These are phyloP conservation scores for Struthidea cinerea DNA, from an alignment of 2,113 vertebrate species.

Conservation along the genomic window DNA sequence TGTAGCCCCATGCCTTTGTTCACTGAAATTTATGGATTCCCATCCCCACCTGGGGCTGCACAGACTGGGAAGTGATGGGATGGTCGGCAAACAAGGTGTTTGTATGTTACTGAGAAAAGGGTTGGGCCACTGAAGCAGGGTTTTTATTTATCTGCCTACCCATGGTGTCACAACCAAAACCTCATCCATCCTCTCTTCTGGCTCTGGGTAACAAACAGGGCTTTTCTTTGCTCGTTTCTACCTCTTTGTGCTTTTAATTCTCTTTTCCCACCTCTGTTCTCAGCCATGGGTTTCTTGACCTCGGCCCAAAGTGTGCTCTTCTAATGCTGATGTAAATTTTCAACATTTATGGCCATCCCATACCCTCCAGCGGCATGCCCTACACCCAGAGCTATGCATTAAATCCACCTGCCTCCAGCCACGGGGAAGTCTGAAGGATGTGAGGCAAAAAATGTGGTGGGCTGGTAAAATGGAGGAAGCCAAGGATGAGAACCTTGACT, in stretches of 20 bases:
- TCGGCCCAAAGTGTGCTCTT: not conserved
- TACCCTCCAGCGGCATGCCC: rapidly evolving
- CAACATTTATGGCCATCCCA: not conserved
- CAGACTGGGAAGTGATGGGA: not conserved
- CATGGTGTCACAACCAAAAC: not conserved
- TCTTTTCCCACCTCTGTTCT: not conserved
- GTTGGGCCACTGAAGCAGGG: not conserved
- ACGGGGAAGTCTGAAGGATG: not conserved
- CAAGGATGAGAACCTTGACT: not conserved
- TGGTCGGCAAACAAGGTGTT: not conserved
- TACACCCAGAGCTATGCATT: not conserved
- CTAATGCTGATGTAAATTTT: not conserved
- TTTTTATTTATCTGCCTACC: not conserved
- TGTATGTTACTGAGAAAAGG: rapidly evolving
- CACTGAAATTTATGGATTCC: not conserved
- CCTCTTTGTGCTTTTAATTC: not conserved
- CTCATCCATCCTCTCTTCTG: not conserved
- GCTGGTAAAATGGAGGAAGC: not conserved
- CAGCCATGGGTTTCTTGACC: not conserved
- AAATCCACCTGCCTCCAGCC: not conserved
- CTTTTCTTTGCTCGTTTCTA: not conserved
- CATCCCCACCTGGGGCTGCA: not conserved
- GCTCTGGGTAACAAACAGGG: not conserved
- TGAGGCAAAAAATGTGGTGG: not conserved
- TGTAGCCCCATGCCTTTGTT: not conserved